Conservation (phyloP, 2,113 vertebrate genomes). For the Dasypus novemcinctus region DNA sequence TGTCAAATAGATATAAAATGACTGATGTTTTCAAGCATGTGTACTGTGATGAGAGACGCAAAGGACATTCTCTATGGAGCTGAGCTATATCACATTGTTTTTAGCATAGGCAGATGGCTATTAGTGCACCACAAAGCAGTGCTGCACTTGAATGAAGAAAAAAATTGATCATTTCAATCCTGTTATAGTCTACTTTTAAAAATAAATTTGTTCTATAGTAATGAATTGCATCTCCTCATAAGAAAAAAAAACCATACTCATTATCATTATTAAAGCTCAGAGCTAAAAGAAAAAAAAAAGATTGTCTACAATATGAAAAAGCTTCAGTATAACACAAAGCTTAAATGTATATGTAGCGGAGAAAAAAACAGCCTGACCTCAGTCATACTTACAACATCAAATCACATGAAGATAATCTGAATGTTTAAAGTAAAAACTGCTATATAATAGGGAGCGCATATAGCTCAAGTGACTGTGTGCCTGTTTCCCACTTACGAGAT, state of each 20-base stretch:
- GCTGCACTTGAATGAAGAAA: slow-evolving; percentile 74
- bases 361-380: neutral
- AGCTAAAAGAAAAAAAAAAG: neutral
- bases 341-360: neutral
- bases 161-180: slow-evolving; percentile 75
- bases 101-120: slow-evolving; percentile 74
- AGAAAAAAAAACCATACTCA: slow-evolving; percentile 1
- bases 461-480: too few species aligned
- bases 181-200: slow-evolving; percentile 34
- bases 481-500: too few species aligned
- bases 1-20: slow-evolving; percentile 84
- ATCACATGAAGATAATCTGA: neutral
- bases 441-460: neutral
- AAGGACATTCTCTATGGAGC: slow-evolving; percentile 66
- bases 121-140: slow-evolving; percentile 67
- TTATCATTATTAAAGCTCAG: slow-evolving; percentile 7
- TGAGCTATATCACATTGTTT: slow-evolving; percentile 76
- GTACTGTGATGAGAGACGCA: slow-evolving; percentile 64
- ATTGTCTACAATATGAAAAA: neutral
- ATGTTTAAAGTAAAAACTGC: slow-evolving; percentile 35
- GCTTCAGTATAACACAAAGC: neutral
- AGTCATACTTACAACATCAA: slow-evolving; percentile 36
- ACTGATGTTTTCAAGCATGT: slow-evolving; percentile 75
- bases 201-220: slow-evolving; percentile 65
- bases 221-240: slow-evolving; percentile 57